Conservation (phyloP, 1,140 invertebrate species). For the Probaryconus sp. region DNA sequence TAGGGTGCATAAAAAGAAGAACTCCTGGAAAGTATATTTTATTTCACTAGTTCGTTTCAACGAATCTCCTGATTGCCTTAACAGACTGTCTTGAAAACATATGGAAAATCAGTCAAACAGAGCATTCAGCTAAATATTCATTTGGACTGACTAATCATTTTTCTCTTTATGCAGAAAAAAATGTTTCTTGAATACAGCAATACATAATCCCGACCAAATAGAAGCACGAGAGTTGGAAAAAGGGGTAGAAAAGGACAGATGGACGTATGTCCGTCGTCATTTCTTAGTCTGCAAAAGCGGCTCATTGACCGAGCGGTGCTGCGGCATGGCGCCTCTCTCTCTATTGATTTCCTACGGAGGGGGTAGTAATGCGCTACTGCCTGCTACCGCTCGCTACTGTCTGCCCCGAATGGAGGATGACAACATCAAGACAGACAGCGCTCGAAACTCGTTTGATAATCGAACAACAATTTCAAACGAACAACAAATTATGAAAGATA, state of each 20-base stretch:
- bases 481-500: no score
- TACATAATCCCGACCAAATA: no score
- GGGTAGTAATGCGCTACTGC: slow-evolving; percentile 54
- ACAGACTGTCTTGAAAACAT: no score
- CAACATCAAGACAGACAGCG: slow-evolving; percentile 23
- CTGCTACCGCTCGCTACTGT: slow-evolving; percentile 50
- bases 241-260: slow-evolving; percentile 42
- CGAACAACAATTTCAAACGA: no score
- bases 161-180: no score
- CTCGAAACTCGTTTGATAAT: no score
- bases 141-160: no score
- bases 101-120: no score
- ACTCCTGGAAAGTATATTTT: slow-evolving; percentile 19
- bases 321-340: slow-evolving; percentile 67
- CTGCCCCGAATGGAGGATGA: slow-evolving; percentile 37
- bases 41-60: no score
- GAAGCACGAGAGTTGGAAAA: slow-evolving; percentile 6
- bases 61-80: no score
- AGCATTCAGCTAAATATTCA: no score
- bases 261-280: slow-evolving; percentile 56
- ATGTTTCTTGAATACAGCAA: no score
- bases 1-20: slow-evolving; percentile 6
- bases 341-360: slow-evolving; percentile 74
- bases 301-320: slow-evolving; percentile 62
- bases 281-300: slow-evolving; percentile 56